Evolutionary conservation across 2,888 invertebrate genomes (phyloP), one percentile per base, ranked within the genome.

Genomic region (Epistrophe eligans): DNA sequence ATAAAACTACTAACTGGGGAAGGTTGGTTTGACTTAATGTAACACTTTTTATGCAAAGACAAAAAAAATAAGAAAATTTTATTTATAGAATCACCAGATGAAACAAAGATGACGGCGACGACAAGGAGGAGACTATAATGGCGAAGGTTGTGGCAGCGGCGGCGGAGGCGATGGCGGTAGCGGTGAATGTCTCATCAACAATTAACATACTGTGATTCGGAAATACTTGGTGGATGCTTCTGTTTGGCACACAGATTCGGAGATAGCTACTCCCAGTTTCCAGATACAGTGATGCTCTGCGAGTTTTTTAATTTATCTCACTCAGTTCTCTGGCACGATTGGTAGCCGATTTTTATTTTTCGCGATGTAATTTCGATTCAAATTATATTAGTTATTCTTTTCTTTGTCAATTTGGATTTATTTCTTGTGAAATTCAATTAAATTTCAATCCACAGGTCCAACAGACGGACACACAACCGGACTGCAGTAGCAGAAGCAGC

Each of bases 401-500:
- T 17, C 11, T 45, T 40, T 32, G 11, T 28, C 48, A 60, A 40
- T 62, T 52, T 38, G 8, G 0, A 6, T 17, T 10, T 9, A 10
- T 67, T 67, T 67, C 9, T 67, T 50, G 2, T 50, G 19, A 70
- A 70, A 70, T 55, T 52, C 4, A 50, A 70, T 60, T 17, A 57
- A 79, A 87, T 79, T 79, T 66, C 79, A 87, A 72, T 67, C 67
- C 67, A 67, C 67, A 87, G 85, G 85, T 83, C 74, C 79, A 87
- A 67, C 4, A 15, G 35, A 70, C 7, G 70, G 52, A 52, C 67
- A 52, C 52, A 70, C 79, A 79, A 87, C 87, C 82, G 87, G 71
- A 87, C 87, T 82, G 79, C 87, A 77, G 60, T 57, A 83, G 87
- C 74, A 87, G 87, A 82, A 87, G 83, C 43, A 83, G 87, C 64